Evolutionary conservation across 2,888 invertebrate species (phyloP).

Genomic region (Chloroclysta siterata): DNA sequence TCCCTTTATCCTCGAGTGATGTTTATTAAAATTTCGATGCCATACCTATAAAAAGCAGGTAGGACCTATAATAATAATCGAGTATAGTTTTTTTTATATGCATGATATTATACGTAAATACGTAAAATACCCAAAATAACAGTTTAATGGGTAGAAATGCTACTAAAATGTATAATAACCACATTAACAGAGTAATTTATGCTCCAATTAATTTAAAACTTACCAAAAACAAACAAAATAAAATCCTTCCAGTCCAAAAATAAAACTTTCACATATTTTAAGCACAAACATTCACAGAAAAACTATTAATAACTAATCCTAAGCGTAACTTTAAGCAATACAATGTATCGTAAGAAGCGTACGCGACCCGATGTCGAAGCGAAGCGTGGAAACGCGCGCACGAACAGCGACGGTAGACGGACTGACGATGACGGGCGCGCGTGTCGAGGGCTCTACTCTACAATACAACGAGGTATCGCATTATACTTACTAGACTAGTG

Average conservation of each 20-base stretch:
- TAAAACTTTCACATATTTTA: slow-evolving; percentile 47
- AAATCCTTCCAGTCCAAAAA: slow-evolving; percentile 45
- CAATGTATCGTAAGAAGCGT: slow-evolving; percentile 19
- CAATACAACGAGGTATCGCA: no score
- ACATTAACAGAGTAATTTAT: not conserved
- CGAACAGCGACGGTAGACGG: slow-evolving; percentile 2
- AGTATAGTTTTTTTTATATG: no score
- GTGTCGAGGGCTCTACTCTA: not conserved
- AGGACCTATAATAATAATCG: no score
- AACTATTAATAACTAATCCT: slow-evolving; percentile 4
- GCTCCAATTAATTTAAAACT: slow-evolving; percentile 32
- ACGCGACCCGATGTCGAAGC: not conserved
- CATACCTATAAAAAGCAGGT: no score
- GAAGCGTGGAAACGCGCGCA: slow-evolving; percentile 12
- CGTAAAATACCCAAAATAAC: not conserved
- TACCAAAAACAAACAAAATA: slow-evolving; percentile 40
- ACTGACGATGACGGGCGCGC: not conserved
- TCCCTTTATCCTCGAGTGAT: no score
- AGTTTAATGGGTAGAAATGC: not conserved
- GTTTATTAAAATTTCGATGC: no score
- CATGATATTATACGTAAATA: no score
- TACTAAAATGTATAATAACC: not conserved
- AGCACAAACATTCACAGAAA: slow-evolving; percentile 36
- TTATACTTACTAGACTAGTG: no score
- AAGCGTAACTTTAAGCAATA: not conserved